Evolutionary conservation across 1,140 invertebrate genomes (phyloP).

Genomic region (Drosophila baimaii): DNA sequence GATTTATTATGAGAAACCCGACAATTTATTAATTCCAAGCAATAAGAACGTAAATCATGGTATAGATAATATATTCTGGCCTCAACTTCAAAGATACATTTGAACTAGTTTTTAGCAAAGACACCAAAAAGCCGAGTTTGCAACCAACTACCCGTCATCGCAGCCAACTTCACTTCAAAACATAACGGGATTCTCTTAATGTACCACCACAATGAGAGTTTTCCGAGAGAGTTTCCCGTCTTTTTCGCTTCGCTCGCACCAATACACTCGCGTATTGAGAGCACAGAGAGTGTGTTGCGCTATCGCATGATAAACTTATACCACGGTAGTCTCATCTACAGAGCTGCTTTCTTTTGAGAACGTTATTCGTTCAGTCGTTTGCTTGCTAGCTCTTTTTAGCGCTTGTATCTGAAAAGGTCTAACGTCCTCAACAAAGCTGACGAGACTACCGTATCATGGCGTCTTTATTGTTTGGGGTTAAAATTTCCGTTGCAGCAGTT

Average conservation of each 20-base stretch:
- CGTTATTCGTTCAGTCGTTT: no score
- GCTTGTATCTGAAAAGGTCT: no score
- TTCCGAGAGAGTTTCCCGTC: slow-evolving; percentile 23
- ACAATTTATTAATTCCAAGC: not conserved
- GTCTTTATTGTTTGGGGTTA: slow-evolving; percentile 45
- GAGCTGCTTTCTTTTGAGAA: no score
- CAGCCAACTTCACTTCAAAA: slow-evolving; percentile 68
- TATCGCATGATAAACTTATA: no score
- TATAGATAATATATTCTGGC: not conserved
- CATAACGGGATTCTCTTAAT: slow-evolving; percentile 28
- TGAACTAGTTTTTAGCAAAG: not conserved
- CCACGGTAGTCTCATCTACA: no score
- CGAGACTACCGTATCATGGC: no score
- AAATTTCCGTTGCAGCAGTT: slow-evolving; percentile 61
- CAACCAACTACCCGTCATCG: slow-evolving; percentile 13
- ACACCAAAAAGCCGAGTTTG: not conserved
- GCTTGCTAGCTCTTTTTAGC: no score
- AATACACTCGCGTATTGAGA: slow-evolving; percentile 4
- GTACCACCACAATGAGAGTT: slow-evolving; percentile 10
- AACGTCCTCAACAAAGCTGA: no score
- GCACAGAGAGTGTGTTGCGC: slow-evolving; percentile 15
- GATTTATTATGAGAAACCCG: not conserved
- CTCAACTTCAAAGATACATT: not conserved
- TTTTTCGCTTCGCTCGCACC: not conserved
- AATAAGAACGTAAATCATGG: not conserved